Conservation (phyloP, 1,140 invertebrate genomes). For the Carcinoscorpius rotundicauda region DNA sequence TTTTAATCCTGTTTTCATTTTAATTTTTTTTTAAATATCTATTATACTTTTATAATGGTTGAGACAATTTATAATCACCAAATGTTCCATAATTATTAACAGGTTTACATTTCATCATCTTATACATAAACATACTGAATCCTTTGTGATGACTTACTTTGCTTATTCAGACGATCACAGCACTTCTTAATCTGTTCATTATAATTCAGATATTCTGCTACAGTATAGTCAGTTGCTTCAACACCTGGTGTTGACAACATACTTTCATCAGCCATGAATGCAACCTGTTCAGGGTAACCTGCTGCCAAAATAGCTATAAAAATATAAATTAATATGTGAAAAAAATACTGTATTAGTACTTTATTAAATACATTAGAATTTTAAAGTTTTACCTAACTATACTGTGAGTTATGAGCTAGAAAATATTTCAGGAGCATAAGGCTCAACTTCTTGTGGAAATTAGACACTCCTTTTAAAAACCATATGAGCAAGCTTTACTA, state of each 20-base stretch:
- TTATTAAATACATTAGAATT: background rate
- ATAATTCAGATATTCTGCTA: constrained; percentile 91
- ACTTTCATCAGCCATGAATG: constrained; percentile 97
- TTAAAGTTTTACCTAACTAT: background rate
- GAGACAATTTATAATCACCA: too few relatives aligned
- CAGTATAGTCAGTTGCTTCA: constrained; percentile 82
- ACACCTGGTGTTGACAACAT: constrained; percentile 64
- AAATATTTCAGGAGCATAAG: too few relatives aligned
- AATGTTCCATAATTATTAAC: too few relatives aligned
- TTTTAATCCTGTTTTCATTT: too few relatives aligned
- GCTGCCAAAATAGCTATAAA: constrained; percentile 48
- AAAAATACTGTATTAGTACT: constrained; percentile 9
- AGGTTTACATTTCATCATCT: too few relatives aligned
- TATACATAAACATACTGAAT: too few relatives aligned
- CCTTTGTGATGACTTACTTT: constrained; percentile 37
- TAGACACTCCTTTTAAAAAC: too few relatives aligned
- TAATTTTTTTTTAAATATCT: too few relatives aligned
- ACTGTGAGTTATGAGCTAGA: too few relatives aligned
- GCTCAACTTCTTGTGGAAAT: too few relatives aligned
- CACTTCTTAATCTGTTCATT: constrained; percentile 72
- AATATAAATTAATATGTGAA: constrained; percentile 31
- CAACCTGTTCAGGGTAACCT: constrained; percentile 75
- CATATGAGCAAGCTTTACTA: too few relatives aligned
- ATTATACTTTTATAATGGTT: too few relatives aligned
- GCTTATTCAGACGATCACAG: constrained; percentile 68